A percentile compares a stretch with the other conserved stretches of the same genome.
These are phyloP conservation scores for Steinernema scapterisci DNA, from an alignment of 2,888 invertebrate genomes.

Conservation along the genomic window DNA sequence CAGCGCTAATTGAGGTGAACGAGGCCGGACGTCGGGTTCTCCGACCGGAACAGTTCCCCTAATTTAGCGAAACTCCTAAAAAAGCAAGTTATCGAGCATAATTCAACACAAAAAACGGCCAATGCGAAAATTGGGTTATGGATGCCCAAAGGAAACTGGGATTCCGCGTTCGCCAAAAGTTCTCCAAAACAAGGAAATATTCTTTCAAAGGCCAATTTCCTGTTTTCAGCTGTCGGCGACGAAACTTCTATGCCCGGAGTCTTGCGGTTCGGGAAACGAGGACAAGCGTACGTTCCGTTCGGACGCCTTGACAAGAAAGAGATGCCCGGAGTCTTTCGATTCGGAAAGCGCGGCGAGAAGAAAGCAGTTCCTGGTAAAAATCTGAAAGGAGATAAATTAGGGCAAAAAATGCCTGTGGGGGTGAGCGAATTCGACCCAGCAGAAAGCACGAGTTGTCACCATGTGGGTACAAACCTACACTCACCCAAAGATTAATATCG, in stretches of 20 bases:
- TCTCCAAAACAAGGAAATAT: neutral
- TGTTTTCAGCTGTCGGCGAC: constrained; percentile 15
- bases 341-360: constrained; percentile 41
- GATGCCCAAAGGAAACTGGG: neutral
- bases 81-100: too few relatives aligned
- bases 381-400: too few relatives aligned
- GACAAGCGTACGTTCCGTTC: constrained; percentile 45
- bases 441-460: too few relatives aligned
- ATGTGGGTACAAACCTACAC: too few relatives aligned
- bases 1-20: too few relatives aligned
- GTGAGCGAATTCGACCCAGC: too few relatives aligned
- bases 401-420: too few relatives aligned
- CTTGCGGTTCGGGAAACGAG: constrained; percentile 63
- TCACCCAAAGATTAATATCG: too few relatives aligned
- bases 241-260: constrained; percentile 63
- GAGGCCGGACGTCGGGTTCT: too few relatives aligned
- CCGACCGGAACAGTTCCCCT: too few relatives aligned
- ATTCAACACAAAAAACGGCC: too few relatives aligned
- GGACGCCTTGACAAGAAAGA: constrained; percentile 40
- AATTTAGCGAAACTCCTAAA: too few relatives aligned
- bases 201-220: neutral
- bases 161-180: neutral
- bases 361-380: constrained; percentile 45
- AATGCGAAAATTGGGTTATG: neutral
- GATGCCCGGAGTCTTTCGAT: constrained; percentile 34